Evolutionary conservation across 2,113 vertebrate species (phyloP), one percentile per base, ranked within the genome.

Genomic region (Chaetodon trifascialis): DNA sequence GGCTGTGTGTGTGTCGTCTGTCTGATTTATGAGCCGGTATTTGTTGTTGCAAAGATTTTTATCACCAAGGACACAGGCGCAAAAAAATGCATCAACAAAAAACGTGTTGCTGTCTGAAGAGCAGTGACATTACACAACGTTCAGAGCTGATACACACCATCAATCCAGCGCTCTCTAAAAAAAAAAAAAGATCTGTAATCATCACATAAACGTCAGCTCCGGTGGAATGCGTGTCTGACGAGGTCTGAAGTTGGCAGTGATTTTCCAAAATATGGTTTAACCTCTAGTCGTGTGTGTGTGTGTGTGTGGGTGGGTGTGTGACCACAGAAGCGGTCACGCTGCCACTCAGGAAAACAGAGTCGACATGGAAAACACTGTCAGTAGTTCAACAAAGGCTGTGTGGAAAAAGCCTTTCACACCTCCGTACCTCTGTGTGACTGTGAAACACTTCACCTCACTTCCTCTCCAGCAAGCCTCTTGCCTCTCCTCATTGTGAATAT

Each of bases 11-110:
- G 80, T 21, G 78, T 74, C 71, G 76, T 82, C 79, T 71, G 51
- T 73, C 87, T 93, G 93, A 94, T 94, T 94, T 93, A 93, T 83
- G 84, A 59, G 47, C 63, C 1, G 23, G 68, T 90, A 83, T 93
- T 91, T 94, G 93, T 94, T 92, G 82, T 82, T 91, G 90, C 80
- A 89, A 79, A 92, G 91, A 91, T 91, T 85, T 89, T 88, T 91
- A 92, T 92, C 92, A 87, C 88, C 87, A 84, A 84, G 88, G 91
- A 91, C 87, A 91, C 88, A 73, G 63, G 79, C 71, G 4, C 54
- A 34, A 52, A 84, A 82, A 84, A 89, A 81, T 30, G 73, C 76
- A 75, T 79, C 81, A 77, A 86, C 86, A 79, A 67, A 67, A 30
- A 86, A 81, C 14, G 11, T 66, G 85, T 91, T 86, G 56, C 80